These are phyloP conservation scores for Tetrao urogallus DNA, from an alignment of 2,113 vertebrate genomes.

Conservation along the genomic window DNA sequence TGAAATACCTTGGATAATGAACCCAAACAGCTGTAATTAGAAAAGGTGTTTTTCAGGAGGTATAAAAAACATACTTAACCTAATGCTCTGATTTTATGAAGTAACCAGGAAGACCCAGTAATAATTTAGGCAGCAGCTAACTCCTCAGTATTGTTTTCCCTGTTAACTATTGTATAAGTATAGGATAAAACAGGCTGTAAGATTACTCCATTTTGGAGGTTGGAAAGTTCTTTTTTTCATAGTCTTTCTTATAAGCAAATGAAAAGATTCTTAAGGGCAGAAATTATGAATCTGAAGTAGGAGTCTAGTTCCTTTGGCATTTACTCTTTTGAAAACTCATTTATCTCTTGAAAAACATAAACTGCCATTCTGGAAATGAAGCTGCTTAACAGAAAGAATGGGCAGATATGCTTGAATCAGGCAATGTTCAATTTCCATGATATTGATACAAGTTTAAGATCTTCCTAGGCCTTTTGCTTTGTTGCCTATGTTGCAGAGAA, in stretches of 20 bases:
- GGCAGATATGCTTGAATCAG: neutral
- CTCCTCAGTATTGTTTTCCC: neutral
- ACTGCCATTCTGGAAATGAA: neutral
- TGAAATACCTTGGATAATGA: neutral
- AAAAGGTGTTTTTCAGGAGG: neutral
- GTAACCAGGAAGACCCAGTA: neutral
- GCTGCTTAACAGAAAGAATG: neutral
- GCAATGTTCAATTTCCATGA: neutral
- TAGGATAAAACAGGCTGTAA: neutral
- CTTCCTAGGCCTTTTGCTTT: neutral
- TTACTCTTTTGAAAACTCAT: neutral
- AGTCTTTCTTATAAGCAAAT: neutral
- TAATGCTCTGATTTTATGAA: neutral
- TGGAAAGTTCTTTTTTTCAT: neutral
- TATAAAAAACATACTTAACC: fast-evolving
- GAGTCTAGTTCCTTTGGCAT: neutral
- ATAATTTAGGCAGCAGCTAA: neutral
- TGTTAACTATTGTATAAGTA: neutral
- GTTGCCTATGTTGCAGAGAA: neutral
- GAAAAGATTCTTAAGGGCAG: neutral
- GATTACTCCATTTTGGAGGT: neutral
- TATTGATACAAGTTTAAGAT: neutral
- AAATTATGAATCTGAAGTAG: neutral
- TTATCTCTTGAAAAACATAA: neutral
- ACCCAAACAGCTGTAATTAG: neutral